Evolutionary conservation across 2,797 vertebrate species (phyloP).

Genomic region (Poecilia velifera): DNA sequence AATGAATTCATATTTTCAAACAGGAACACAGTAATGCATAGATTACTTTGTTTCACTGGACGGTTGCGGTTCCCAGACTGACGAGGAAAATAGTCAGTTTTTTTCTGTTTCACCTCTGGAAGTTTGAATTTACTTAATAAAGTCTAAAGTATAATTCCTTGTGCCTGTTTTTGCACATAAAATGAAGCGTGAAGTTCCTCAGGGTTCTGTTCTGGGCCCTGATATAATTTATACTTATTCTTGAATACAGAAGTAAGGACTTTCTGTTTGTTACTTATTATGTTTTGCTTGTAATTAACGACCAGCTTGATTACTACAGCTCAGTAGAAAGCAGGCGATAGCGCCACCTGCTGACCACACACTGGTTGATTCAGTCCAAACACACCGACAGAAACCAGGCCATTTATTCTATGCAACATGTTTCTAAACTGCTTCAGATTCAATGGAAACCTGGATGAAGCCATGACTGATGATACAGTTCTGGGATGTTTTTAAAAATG

Average conservation of each 20-base stretch:
- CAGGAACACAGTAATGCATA: conserved; percentile 33
- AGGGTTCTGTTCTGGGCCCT: background rate
- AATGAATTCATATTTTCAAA: conserved; percentile 20
- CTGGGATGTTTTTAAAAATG: background rate
- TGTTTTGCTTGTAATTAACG: background rate
- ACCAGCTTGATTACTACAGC: background rate
- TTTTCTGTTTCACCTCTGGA: background rate
- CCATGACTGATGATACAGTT: background rate
- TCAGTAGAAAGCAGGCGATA: background rate
- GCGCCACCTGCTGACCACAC: background rate
- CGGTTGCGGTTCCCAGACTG: background rate
- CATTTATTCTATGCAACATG: background rate
- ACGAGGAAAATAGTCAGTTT: background rate
- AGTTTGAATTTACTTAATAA: background rate
- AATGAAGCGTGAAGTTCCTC: background rate
- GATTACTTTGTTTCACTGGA: background rate
- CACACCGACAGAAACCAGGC: background rate
- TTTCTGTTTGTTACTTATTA: background rate
- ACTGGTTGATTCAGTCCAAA: background rate
- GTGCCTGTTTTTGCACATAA: background rate
- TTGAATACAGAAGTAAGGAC: background rate
- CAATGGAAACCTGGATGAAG: background rate
- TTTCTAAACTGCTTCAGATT: background rate
- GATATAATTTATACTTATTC: background rate
- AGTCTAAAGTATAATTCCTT: background rate